Evolutionary conservation across 2,113 vertebrate species (phyloP).

Genomic region (Cardinalis cardinalis): DNA sequence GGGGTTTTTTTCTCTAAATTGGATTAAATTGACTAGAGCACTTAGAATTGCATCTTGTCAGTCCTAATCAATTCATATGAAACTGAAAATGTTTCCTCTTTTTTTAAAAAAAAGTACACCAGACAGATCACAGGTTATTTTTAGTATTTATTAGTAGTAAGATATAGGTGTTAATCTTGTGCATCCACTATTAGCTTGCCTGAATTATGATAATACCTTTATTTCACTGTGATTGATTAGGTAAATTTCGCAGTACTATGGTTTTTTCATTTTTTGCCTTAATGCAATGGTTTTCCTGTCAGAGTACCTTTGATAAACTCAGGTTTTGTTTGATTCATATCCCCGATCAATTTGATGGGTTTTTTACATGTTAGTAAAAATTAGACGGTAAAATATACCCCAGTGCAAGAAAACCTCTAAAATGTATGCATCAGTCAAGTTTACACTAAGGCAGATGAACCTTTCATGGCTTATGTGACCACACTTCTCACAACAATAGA

Average conservation of each 20-base stretch:
- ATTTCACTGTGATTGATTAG: not conserved
- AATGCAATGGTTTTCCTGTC: not conserved
- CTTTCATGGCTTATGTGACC: not conserved
- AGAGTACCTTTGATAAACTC: not conserved
- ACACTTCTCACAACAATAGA: not conserved
- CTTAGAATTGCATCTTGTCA: not conserved
- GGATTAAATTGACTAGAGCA: constrained; percentile 14
- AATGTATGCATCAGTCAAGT: not conserved
- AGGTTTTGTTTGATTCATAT: not conserved
- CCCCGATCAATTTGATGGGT: not conserved
- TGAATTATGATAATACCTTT: not conserved
- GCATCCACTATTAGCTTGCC: not conserved
- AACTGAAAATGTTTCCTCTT: not conserved
- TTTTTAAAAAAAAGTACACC: not conserved
- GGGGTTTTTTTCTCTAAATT: not conserved
- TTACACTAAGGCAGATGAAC: not conserved
- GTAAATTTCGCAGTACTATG: not conserved
- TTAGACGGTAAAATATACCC: not conserved
- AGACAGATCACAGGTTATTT: not conserved
- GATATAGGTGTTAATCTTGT: not conserved
- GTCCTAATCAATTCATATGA: not conserved
- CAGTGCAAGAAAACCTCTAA: not conserved
- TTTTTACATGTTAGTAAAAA: not conserved
- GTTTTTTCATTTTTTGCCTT: not conserved
- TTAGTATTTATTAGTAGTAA: not conserved